Evolutionary conservation across 2,113 vertebrate species (phyloP).

Genomic region (Micronycteris hirsuta): DNA sequence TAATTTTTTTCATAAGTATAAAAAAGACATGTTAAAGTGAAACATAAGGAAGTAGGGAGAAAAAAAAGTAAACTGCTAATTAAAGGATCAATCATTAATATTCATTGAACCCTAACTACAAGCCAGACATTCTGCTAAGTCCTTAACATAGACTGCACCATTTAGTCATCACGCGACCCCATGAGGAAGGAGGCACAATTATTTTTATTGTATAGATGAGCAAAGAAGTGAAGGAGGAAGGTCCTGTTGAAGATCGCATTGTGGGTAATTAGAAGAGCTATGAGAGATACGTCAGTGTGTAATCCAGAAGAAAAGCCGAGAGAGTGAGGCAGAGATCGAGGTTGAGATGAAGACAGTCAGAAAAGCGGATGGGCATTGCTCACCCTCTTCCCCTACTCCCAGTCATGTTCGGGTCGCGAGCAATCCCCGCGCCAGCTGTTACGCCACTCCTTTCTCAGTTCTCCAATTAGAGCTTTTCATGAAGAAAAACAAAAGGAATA

Average conservation of each 20-base stretch:
- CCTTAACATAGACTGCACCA: neutral
- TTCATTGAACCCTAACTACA: neutral
- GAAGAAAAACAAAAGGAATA: neutral
- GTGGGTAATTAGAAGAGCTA: neutral
- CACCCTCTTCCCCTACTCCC: no score
- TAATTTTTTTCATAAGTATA: neutral
- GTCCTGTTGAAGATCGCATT: neutral
- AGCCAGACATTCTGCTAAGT: neutral
- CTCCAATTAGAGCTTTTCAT: neutral
- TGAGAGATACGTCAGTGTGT: neutral
- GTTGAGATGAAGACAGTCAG: neutral
- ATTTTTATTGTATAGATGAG: neutral
- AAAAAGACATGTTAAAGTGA: neutral
- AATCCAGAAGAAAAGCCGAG: neutral
- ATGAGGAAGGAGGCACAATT: accelerated
- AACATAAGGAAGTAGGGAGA: neutral
- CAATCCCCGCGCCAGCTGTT: neutral
- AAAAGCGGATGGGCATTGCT: neutral
- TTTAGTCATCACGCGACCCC: no score
- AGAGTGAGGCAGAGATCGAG: neutral
- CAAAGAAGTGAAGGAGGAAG: neutral
- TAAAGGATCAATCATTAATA: neutral
- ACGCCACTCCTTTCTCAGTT: neutral
- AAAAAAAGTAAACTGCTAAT: neutral
- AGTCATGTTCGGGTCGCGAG: neutral